These are phyloP conservation scores for Lomographa bimaculata DNA, from an alignment of 2,888 invertebrate genomes.

Conservation along the genomic window DNA sequence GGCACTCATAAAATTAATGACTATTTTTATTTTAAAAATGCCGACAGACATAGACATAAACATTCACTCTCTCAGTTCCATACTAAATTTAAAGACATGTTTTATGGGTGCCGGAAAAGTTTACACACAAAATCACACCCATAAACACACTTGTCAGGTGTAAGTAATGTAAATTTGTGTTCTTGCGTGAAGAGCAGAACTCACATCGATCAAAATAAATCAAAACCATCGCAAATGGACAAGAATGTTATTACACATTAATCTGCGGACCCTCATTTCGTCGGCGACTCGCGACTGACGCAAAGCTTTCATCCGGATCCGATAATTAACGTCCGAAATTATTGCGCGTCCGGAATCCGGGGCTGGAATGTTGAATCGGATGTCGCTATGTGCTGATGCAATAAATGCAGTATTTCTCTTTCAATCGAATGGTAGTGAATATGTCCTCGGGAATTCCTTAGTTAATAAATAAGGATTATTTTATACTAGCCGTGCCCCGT, in stretches of 20 bases:
- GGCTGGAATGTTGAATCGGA: conserved; percentile 11
- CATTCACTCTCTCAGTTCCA: too few relatives aligned
- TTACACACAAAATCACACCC: too few relatives aligned
- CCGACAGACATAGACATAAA: too few relatives aligned
- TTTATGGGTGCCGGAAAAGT: too few relatives aligned
- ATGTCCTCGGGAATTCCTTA: too few relatives aligned
- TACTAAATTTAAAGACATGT: too few relatives aligned
- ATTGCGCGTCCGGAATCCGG: conserved; percentile 20
- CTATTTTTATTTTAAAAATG: too few relatives aligned
- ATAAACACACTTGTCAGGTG: too few relatives aligned
- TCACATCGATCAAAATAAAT: conserved; percentile 18
- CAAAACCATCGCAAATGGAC: conserved; percentile 24
- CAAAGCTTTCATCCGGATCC: conserved; percentile 34
- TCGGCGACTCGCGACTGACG: conserved; percentile 27
- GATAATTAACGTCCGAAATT: conserved; percentile 40
- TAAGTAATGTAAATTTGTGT: conserved; percentile 22
- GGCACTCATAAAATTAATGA: too few relatives aligned
- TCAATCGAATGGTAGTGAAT: too few relatives aligned
- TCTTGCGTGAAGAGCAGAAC: conserved; percentile 1
- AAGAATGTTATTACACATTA: conserved; percentile 41
- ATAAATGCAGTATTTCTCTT: conserved; percentile 17
- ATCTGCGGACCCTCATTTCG: conserved; percentile 27
- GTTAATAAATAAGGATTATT: too few relatives aligned
- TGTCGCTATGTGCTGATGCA: conserved; percentile 8
- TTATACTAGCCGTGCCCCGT: too few relatives aligned